Percentiles rank a stretch among this genome's conserved stretches.
Conservation (phyloP, 2,888 invertebrate genomes). For the Sesia bembeciformis region DNA sequence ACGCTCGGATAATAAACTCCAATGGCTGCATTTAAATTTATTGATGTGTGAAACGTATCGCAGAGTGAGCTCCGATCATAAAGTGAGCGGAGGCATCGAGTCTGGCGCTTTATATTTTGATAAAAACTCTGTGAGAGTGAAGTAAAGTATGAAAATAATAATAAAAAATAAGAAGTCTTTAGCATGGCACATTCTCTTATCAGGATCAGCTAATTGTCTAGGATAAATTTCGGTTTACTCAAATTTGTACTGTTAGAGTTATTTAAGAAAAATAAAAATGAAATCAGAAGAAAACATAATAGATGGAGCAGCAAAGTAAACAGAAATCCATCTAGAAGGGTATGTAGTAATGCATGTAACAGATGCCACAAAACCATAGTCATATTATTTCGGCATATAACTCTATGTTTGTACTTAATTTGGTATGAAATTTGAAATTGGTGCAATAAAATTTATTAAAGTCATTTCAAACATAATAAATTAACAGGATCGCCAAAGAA, state of each 20-base stretch:
- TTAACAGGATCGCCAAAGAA: too few relatives aligned
- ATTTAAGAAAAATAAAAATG: background rate
- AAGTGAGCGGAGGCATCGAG: constrained; percentile 42
- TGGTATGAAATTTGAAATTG: constrained; percentile 38
- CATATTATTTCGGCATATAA: constrained; percentile 29
- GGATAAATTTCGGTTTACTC: constrained; percentile 51
- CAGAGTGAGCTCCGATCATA: constrained; percentile 33
- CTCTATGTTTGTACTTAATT: constrained; percentile 14
- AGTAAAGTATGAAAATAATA: constrained; percentile 60
- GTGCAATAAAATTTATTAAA: constrained; percentile 41
- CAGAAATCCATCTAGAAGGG: constrained; percentile 52
- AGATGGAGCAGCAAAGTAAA: constrained; percentile 21
- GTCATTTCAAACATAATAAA: background rate
- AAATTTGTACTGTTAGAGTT: background rate
- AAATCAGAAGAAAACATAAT: background rate
- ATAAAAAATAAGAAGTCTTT: constrained; percentile 60
- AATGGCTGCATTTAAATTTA: constrained; percentile 4
- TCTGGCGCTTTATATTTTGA: constrained; percentile 37
- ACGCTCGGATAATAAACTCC: constrained; percentile 1
- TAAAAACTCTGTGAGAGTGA: constrained; percentile 50
- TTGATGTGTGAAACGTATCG: constrained; percentile 31
- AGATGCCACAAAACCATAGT: constrained; percentile 66
- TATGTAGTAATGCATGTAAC: constrained; percentile 64
- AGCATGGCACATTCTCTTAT: constrained; percentile 73
- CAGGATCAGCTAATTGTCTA: constrained; percentile 61